Conservation (phyloP, 2,113 vertebrate genomes). For the Calidris pugnax region DNA sequence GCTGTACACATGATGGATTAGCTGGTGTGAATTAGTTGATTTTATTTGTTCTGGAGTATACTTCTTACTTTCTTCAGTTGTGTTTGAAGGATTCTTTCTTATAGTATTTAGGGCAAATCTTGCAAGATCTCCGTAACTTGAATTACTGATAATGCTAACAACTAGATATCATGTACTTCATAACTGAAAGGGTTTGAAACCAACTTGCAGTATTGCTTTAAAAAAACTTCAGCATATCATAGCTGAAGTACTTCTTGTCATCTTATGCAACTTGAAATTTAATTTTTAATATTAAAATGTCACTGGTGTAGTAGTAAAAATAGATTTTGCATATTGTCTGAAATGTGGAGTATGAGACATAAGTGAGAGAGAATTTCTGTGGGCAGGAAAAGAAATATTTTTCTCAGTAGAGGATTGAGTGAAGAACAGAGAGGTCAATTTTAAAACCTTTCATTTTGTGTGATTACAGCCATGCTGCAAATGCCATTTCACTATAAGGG, state of each 20-base stretch:
- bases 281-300: slow-evolving; percentile 29
- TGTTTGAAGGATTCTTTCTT: not conserved
- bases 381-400: slow-evolving; percentile 23
- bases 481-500: slow-evolving; percentile 65
- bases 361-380: slow-evolving; percentile 32
- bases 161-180: accelerated
- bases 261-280: not conserved
- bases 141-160: not conserved
- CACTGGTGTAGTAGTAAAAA: not conserved
- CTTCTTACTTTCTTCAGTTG: not conserved
- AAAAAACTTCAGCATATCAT: not conserved
- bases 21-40: not conserved
- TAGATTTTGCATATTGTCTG: slow-evolving; percentile 18
- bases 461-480: slow-evolving; percentile 66
- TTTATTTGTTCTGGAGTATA: not conserved
- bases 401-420: slow-evolving; percentile 17
- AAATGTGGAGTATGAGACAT: not conserved
- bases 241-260: not conserved
- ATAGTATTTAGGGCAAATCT: not conserved
- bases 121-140: not conserved
- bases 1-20: not conserved
- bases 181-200: not conserved
- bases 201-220: not conserved
- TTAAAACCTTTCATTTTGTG: slow-evolving; percentile 65
- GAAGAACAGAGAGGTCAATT: slow-evolving; percentile 56